Evolutionary conservation across 2,797 vertebrate species (phyloP).

Genomic region (Platalea minor): DNA sequence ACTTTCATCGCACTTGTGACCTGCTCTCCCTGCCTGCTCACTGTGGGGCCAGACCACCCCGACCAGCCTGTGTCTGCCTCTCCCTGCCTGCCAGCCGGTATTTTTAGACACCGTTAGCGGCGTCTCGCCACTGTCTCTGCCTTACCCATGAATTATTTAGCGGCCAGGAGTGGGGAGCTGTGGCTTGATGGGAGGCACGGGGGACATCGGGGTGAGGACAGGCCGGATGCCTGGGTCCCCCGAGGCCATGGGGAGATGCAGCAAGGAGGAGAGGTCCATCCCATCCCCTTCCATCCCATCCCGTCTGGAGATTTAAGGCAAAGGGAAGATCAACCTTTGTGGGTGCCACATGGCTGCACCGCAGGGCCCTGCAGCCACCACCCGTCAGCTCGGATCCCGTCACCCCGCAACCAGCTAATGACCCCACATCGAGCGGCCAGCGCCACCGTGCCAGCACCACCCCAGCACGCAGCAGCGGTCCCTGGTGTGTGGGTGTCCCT

Average conservation of each 20-base stretch:
- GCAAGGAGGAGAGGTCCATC: neutral
- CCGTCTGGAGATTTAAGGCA: neutral
- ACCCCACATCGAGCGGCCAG: neutral
- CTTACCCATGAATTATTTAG: slow-evolving; percentile 23
- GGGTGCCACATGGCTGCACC: neutral
- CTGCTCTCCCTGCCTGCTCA: neutral
- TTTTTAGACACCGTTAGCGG: neutral
- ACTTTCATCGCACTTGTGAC: neutral
- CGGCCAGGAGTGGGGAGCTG: neutral
- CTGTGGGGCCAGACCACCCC: neutral
- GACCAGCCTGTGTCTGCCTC: neutral
- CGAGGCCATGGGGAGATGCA: rapidly evolving
- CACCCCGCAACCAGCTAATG: neutral
- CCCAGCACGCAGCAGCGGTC: neutral
- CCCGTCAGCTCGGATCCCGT: neutral
- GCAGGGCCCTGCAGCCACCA: neutral
- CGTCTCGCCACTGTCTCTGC: neutral
- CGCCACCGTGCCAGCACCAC: neutral
- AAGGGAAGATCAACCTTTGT: neutral
- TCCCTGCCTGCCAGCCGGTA: neutral
- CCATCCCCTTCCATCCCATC: neutral
- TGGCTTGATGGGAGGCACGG: rapidly evolving
- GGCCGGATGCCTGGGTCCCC: neutral
- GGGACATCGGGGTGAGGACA: neutral
- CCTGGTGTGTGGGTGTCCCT: rapidly evolving